phyloP scores from a whole-genome alignment of 2,888 invertebrate genomes.

The Podotricha telesiphe region DNA sequence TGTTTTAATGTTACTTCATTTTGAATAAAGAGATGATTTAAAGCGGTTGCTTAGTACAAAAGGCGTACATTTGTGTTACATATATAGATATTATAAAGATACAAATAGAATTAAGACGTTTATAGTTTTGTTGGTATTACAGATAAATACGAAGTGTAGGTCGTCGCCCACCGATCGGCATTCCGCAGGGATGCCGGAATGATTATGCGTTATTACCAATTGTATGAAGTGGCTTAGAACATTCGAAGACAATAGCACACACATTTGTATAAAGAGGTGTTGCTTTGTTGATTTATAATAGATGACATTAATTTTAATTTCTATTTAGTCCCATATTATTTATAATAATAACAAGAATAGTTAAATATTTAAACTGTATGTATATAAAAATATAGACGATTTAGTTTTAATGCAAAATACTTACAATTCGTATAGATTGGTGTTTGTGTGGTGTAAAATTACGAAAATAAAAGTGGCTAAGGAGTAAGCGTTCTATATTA shows the following conservation, averaged over 20 bases:
- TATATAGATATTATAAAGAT: too few species aligned
- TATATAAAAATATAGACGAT: background rate
- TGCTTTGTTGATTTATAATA: background rate
- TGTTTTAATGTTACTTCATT: too few species aligned
- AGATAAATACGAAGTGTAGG: background rate
- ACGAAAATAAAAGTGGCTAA: slow-evolving; percentile 23
- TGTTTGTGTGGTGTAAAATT: slow-evolving; percentile 15
- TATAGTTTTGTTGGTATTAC: background rate
- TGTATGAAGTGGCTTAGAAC: background rate
- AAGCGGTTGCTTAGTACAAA: too few species aligned
- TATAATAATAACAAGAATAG: background rate
- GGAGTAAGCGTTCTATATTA: slow-evolving; percentile 18
- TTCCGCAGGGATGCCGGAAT: slow-evolving; percentile 12
- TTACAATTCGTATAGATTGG: background rate
- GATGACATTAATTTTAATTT: background rate
- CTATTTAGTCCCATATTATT: background rate
- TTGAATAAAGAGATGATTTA: too few species aligned
- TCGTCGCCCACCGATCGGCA: slow-evolving; percentile 18
- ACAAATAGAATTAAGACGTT: too few species aligned
- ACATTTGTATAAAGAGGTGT: background rate
- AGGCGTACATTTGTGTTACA: too few species aligned
- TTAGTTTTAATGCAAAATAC: background rate
- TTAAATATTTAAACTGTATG: background rate
- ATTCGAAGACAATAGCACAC: background rate
- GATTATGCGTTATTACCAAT: slow-evolving; percentile 18